phyloP scores from a whole-genome alignment of 2,797 vertebrate genomes.

The Trichosurus vulpecula region DNA sequence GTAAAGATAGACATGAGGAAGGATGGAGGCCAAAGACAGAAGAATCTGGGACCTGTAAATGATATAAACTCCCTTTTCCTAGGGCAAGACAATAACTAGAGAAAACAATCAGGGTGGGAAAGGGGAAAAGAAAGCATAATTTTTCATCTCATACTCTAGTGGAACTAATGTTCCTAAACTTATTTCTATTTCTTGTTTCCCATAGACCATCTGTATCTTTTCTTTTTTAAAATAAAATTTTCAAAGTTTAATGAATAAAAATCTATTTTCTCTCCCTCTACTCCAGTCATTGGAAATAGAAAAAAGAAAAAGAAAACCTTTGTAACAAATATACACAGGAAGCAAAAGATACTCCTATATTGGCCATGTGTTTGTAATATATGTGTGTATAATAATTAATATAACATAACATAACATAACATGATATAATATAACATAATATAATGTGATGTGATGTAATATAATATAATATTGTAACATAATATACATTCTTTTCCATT shows the following conservation, averaged over 20 bases:
- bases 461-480: too few relatives aligned
- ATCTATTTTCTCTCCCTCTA: neutral
- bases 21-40: neutral
- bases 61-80: neutral
- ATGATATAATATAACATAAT: too few relatives aligned
- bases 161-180: neutral
- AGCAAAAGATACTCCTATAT: neutral
- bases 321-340: neutral
- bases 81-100: neutral
- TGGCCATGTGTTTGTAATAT: neutral
- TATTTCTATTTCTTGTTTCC: neutral
- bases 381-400: too few relatives aligned
- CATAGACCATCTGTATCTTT: neutral
- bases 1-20: neutral
- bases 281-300: neutral
- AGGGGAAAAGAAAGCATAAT: neutral
- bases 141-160: neutral
- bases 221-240: neutral
- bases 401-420: too few relatives aligned
- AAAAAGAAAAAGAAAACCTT: neutral
- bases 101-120: neutral
- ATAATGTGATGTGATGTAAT: too few relatives aligned
- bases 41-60: neutral
- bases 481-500: neutral
- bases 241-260: neutral